Percentiles rank a stretch among this genome's conserved stretches.
Conservation (phyloP, 2,113 vertebrate species). For the Rhynchopsitta pachyrhyncha region DNA sequence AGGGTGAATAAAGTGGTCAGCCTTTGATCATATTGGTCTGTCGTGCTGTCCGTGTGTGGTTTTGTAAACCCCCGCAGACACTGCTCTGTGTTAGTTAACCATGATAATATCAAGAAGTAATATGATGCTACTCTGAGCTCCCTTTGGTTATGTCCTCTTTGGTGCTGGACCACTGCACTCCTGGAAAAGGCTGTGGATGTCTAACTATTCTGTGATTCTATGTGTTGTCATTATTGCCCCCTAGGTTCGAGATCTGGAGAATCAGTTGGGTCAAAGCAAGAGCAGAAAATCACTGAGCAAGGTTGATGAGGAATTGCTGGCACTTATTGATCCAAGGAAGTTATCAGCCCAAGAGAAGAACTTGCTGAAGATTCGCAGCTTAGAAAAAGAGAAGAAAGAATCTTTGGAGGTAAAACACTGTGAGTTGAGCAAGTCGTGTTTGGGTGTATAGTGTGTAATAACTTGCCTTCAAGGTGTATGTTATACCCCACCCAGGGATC, state of each 20-base stretch:
- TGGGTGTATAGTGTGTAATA: background rate
- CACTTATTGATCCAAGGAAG: conserved; percentile 62
- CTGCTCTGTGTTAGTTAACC: background rate
- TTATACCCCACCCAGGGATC: background rate
- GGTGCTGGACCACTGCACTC: background rate
- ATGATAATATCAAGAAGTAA: background rate
- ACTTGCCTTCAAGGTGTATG: background rate
- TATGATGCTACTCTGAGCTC: background rate
- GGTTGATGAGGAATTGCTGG: conserved; percentile 63
- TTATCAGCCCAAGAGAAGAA: conserved; percentile 80
- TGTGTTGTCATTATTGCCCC: background rate
- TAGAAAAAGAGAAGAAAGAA: conserved; percentile 88
- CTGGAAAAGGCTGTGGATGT: background rate
- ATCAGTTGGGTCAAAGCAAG: conserved; percentile 75
- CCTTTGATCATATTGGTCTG: no score
- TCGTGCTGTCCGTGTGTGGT: no score
- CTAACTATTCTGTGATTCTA: no score
- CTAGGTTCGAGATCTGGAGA: conserved; percentile 90
- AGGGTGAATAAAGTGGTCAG: no score
- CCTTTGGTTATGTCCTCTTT: background rate
- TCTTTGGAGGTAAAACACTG: conserved; percentile 78
- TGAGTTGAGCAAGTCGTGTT: background rate
- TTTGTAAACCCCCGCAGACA: no score
- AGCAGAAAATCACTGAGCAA: conserved; percentile 50
- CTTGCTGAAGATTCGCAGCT: conserved; percentile 79